These are phyloP conservation scores for Aselliscus stoliczkanus DNA, from an alignment of 2,797 vertebrate species.

Conservation along the genomic window DNA sequence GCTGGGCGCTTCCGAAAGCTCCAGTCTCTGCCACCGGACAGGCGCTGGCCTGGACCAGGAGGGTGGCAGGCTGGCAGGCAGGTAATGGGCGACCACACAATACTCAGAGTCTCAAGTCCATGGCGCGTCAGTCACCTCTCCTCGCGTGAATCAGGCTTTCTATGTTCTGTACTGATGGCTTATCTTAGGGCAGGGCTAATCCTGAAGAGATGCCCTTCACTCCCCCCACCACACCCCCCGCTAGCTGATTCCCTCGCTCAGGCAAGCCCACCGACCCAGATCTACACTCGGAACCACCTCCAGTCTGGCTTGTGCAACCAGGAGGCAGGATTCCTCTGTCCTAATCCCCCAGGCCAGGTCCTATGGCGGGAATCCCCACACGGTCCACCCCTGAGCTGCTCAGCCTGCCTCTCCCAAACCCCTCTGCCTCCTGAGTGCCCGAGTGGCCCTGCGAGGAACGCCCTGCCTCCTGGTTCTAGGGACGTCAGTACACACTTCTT, in stretches of 20 bases:
- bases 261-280: neutral
- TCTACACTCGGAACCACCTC: neutral
- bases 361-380: neutral
- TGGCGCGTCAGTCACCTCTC: neutral
- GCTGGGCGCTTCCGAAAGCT: neutral
- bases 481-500: neutral
- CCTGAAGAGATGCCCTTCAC: neutral
- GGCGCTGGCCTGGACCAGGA: accelerated
- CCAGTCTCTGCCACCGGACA: neutral
- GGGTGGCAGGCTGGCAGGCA: neutral
- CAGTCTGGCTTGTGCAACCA: neutral
- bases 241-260: neutral
- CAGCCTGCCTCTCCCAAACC: neutral
- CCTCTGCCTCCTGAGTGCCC: neutral
- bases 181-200: neutral
- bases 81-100: neutral
- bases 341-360: neutral
- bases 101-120: too few species aligned
- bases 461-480: neutral
- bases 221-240: neutral
- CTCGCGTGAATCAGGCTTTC: neutral
- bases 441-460: neutral
- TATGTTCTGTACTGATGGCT: neutral
- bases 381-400: too few species aligned
- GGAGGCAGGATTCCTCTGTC: neutral